A percentile compares a stretch with the other conserved stretches of the same genome.
phyloP scores from a whole-genome alignment of 2,113 vertebrate genomes.

The Amphiprion percula region DNA sequence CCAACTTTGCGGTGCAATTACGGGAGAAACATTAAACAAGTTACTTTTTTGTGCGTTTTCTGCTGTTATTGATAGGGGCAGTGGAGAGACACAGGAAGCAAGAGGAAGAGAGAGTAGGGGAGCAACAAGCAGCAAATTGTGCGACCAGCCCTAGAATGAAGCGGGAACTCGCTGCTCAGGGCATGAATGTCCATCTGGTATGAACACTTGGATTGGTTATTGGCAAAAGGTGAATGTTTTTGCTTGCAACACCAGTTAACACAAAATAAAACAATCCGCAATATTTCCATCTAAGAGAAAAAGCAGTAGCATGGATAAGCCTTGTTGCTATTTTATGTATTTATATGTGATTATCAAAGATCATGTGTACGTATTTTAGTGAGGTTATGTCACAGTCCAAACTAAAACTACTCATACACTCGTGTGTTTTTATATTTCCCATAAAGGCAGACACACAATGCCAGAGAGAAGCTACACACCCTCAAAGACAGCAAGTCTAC shows the following conservation, averaged over 20 bases:
- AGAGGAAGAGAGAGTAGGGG: no score
- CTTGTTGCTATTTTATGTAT: not conserved
- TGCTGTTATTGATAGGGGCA: no score
- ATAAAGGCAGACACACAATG: not conserved
- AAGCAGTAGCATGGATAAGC: not conserved
- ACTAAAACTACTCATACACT: conserved; percentile 24
- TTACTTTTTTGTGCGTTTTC: not conserved
- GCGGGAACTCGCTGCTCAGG: no score
- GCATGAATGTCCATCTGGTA: no score
- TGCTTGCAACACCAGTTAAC: conserved; percentile 33
- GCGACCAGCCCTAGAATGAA: no score
- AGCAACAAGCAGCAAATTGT: no score
- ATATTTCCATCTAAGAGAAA: not conserved
- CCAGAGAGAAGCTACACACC: not conserved
- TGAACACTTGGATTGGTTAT: no score
- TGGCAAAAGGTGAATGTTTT: conserved; percentile 43
- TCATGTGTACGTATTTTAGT: not conserved
- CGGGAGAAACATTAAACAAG: conserved; percentile 77
- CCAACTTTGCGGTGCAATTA: conserved; percentile 80
- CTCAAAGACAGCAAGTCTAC: not conserved
- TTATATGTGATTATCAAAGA: not conserved
- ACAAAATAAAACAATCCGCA: conserved; percentile 10
- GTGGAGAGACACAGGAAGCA: no score
- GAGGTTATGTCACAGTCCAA: conserved; percentile 44
- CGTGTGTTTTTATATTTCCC: not conserved